phyloP scores from a whole-genome alignment of 2,113 vertebrate genomes.

The Aix galericulata region DNA sequence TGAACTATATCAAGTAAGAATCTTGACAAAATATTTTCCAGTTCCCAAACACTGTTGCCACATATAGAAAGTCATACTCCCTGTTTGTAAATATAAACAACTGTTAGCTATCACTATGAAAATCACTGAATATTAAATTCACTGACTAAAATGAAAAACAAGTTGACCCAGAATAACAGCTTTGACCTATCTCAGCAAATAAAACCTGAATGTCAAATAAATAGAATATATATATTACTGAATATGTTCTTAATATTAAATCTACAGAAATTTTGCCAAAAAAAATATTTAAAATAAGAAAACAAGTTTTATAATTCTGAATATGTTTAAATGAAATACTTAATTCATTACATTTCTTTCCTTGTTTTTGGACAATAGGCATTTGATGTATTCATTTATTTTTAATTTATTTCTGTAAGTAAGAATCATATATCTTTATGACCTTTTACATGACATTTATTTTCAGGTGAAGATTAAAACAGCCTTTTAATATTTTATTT shows the following conservation, averaged over 20 bases:
- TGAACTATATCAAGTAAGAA: neutral
- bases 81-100: neutral
- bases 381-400: neutral
- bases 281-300: neutral
- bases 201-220: neutral
- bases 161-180: neutral
- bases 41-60: neutral
- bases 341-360: neutral
- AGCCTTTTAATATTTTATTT: neutral
- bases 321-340: neutral
- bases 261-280: rapidly evolving
- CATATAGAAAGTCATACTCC: neutral
- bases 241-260: neutral
- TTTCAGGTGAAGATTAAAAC: neutral
- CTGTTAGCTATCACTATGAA: neutral
- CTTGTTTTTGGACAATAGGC: neutral
- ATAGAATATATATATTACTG: neutral
- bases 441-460: neutral
- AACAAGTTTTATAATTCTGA: neutral
- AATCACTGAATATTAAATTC: neutral
- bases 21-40: neutral
- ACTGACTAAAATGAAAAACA: neutral
- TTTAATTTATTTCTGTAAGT: neutral
- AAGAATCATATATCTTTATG: neutral
- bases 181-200: neutral